Evolutionary conservation across 2,113 vertebrate species (phyloP).

Genomic region (Urocolius indicus): DNA sequence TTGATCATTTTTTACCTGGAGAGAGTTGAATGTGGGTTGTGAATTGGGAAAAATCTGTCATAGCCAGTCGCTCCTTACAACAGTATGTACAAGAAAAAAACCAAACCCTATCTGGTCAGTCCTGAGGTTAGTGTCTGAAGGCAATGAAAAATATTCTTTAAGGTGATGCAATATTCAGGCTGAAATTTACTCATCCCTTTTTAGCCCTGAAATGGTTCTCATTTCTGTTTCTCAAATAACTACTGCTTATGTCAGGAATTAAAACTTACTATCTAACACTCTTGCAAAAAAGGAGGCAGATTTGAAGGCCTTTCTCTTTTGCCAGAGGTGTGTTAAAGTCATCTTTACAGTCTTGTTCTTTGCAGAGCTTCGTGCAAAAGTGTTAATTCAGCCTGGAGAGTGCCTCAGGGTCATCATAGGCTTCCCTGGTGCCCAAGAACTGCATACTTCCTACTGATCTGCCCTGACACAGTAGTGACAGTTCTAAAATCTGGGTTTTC

Average conservation of each 20-base stretch:
- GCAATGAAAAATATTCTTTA: neutral
- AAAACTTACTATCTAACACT: neutral
- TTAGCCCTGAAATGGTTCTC: neutral
- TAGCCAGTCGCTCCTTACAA: neutral
- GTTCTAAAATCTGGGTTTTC: neutral
- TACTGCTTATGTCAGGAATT: neutral
- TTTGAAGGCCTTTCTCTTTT: neutral
- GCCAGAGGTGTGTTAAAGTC: neutral
- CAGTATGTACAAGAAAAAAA: neutral
- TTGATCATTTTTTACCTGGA: neutral
- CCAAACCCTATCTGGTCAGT: neutral
- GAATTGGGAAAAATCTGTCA: neutral
- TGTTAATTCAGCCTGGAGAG: neutral
- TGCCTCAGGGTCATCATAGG: fast-evolving
- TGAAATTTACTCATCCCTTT: neutral
- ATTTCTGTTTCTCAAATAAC: neutral
- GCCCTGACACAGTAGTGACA: neutral
- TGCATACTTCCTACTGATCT: neutral
- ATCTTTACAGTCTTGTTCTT: neutral
- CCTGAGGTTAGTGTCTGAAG: neutral
- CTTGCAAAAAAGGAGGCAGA: neutral
- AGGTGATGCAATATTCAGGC: neutral
- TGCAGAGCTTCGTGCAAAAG: neutral
- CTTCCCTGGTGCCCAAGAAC: neutral
- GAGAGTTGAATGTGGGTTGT: neutral